These are phyloP conservation scores for Cyphomyrus discorhynchus DNA, from an alignment of 2,113 vertebrate genomes.

Conservation along the genomic window DNA sequence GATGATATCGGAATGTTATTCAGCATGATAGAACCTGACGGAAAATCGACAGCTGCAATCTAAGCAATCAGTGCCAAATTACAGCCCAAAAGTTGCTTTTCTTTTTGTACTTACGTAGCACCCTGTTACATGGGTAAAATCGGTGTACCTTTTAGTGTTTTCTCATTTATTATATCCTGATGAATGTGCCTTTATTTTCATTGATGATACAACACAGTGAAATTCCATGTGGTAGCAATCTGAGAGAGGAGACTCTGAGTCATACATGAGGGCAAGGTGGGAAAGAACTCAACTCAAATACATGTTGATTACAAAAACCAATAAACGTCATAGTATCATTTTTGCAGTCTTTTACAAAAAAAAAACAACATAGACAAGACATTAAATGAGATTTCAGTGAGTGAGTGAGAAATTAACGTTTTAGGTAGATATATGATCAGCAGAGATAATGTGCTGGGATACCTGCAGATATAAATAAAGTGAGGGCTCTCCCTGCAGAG, in stretches of 20 bases:
- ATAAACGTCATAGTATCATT: neutral
- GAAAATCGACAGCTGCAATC: neutral
- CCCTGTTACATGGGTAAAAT: neutral
- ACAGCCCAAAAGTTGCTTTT: neutral
- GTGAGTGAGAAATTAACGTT: neutral
- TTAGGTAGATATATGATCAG: neutral
- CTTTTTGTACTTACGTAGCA: neutral
- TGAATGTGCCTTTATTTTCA: neutral
- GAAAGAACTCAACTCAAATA: neutral
- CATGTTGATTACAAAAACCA: neutral
- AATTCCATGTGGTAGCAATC: neutral
- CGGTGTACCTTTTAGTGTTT: neutral
- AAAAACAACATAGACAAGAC: neutral
- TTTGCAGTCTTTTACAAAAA: neutral
- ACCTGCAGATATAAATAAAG: neutral
- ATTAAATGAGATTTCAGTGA: neutral
- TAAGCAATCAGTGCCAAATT: neutral
- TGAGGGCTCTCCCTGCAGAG: neutral
- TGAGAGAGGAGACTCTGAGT: neutral
- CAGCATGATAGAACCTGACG: neutral
- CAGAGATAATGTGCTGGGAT: neutral
- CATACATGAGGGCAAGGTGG: neutral
- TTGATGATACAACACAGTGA: neutral
- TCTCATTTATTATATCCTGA: neutral
- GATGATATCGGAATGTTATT: neutral